These are phyloP conservation scores for Dexiosoma caninum DNA, from an alignment of 2,888 invertebrate species.

Conservation along the genomic window DNA sequence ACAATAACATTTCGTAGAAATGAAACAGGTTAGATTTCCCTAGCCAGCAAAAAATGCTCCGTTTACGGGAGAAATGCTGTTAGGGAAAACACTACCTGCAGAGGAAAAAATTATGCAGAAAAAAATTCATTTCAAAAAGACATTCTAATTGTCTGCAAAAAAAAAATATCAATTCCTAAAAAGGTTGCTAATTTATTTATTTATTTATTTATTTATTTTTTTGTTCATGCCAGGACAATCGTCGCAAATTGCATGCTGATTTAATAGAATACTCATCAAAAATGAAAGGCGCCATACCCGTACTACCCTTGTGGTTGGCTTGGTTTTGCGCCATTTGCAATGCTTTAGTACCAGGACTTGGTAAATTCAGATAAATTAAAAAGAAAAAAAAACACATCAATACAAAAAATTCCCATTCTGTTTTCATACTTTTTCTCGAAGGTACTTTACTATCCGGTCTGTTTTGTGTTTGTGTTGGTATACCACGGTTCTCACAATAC, in stretches of 20 bases:
- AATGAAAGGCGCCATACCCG: conserved; percentile 95
- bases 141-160: too few species aligned
- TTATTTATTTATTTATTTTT: background rate
- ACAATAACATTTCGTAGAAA: too few species aligned
- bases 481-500: conserved; percentile 89
- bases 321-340: conserved; percentile 92
- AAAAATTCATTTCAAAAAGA: too few species aligned
- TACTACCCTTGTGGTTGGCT: conserved; percentile 90
- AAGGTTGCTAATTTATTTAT: too few species aligned
- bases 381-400: too few species aligned
- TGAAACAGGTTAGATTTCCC: too few species aligned
- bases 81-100: too few species aligned
- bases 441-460: conserved; percentile 94
- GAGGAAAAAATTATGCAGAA: too few species aligned
- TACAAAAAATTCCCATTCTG: background rate
- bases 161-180: too few species aligned
- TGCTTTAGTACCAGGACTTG: conserved; percentile 86
- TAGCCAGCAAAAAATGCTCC: too few species aligned
- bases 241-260: conserved; percentile 86
- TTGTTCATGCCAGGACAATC: conserved; percentile 81
- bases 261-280: conserved; percentile 90
- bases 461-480: conserved; percentile 92
- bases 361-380: too few species aligned
- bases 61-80: too few species aligned
- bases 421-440: conserved; percentile 72